A percentile compares a stretch with the other conserved stretches of the same genome.
Evolutionary conservation across 2,888 invertebrate genomes (phyloP).

Genomic region (Parochlus steinenii): DNA sequence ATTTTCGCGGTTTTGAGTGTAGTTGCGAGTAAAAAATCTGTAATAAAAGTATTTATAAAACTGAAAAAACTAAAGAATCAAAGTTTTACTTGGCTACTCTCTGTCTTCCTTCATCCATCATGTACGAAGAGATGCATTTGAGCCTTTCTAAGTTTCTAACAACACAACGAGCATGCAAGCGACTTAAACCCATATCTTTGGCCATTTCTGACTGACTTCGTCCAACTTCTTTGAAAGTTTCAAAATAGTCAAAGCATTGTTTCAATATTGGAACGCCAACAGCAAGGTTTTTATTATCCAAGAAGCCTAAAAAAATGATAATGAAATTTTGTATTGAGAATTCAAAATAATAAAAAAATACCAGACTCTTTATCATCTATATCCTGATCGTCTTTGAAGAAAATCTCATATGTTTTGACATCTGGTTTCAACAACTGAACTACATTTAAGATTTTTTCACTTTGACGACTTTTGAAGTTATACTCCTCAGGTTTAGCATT

Average conservation of each 20-base stretch:
- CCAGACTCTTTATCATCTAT: conserved; percentile 29
- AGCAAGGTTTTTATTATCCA: conserved; percentile 18
- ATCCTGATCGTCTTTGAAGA: conserved; percentile 31
- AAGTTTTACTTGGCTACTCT: conserved; percentile 33
- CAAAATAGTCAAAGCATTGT: conserved; percentile 36
- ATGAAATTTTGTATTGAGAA: conserved; percentile 1
- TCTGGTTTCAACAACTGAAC: conserved; percentile 40
- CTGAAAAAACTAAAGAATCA: conserved; percentile 17
- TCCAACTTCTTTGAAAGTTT: conserved; percentile 34
- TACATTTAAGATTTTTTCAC: conserved; percentile 34
- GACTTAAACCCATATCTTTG: conserved; percentile 28
- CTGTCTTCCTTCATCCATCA: conserved; percentile 38
- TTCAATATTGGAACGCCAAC: conserved; percentile 29
- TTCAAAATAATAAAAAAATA: conserved; percentile 13
- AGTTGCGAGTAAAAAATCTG: conserved; percentile 22
- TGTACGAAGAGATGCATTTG: conserved; percentile 31
- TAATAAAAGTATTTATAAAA: conserved; percentile 15
- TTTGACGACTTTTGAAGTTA: conserved; percentile 30
- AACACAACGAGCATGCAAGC: conserved; percentile 31
- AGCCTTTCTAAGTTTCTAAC: conserved; percentile 31
- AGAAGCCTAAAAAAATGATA: conserved; percentile 16
- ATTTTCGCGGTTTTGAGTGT: conserved; percentile 22
- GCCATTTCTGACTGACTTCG: conserved; percentile 32
- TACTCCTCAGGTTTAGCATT: conserved; percentile 35
- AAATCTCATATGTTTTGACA: conserved; percentile 33